Percentiles rank a stretch among this genome's conserved stretches.
phyloP scores from a whole-genome alignment of 2,113 vertebrate genomes.

The Nothoprocta pentlandii region DNA sequence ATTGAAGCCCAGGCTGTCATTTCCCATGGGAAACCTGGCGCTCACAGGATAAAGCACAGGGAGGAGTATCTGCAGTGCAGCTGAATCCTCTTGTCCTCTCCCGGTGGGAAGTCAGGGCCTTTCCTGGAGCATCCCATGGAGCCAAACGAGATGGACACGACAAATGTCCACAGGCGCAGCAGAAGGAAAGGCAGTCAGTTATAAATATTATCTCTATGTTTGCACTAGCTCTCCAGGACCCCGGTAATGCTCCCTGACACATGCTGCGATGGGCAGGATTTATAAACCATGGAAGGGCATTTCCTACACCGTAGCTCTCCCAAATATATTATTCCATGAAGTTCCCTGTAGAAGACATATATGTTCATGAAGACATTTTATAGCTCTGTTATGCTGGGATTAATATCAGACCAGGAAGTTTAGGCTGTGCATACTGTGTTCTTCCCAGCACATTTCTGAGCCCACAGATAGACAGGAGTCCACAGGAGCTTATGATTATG shows the following conservation, averaged over 20 bases:
- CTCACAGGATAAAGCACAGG: neutral
- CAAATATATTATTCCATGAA: neutral
- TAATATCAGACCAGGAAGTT: conserved; percentile 44
- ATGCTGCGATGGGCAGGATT: conserved; percentile 43
- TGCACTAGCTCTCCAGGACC: conserved; percentile 53
- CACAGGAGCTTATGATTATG: conserved; percentile 13
- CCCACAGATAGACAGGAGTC: neutral
- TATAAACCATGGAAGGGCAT: conserved; percentile 37
- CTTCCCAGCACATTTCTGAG: neutral
- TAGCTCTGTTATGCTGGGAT: conserved; percentile 63
- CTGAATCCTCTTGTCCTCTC: neutral
- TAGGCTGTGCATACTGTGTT: neutral
- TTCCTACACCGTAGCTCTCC: conserved; percentile 31
- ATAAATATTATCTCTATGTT: conserved; percentile 59
- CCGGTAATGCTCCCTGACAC: conserved; percentile 10
- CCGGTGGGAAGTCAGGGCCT: neutral
- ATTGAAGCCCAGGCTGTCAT: neutral
- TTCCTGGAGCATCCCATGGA: neutral
- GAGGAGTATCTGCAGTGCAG: neutral
- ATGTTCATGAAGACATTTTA: conserved; percentile 64
- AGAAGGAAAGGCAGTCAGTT: conserved; percentile 48
- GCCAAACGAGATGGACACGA: neutral
- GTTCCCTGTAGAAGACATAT: conserved; percentile 47
- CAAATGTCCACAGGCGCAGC: conserved; percentile 26
- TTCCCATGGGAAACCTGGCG: neutral